Conservation (phyloP, 2,888 invertebrate genomes). For the Drosophila mayaguana region DNA sequence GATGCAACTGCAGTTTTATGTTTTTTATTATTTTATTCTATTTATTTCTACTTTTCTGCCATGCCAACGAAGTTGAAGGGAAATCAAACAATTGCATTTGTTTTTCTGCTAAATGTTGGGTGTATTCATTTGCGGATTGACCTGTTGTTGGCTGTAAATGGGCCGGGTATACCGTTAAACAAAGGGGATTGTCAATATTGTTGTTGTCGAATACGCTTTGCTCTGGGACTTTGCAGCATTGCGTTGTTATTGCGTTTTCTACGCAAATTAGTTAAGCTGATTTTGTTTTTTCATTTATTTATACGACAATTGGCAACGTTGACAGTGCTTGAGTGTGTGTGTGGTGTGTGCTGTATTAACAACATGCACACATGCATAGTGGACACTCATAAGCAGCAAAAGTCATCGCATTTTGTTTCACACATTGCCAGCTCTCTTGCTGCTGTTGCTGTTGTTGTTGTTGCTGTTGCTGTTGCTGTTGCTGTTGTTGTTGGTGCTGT, state of each 20-base stretch:
- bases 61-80: constrained; percentile 8
- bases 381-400: constrained; percentile 18
- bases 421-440: constrained; percentile 38
- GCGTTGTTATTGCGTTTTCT: constrained; percentile 3
- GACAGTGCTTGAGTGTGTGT: constrained; percentile 6
- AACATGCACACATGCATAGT: constrained; percentile 14
- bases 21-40: neutral
- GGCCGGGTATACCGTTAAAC: neutral
- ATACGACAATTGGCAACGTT: constrained; percentile 39
- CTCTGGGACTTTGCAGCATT: constrained; percentile 15
- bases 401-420: constrained; percentile 52
- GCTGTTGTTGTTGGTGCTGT: constrained; percentile 18
- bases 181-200: neutral
- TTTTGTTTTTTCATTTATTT: constrained; percentile 43
- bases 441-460: constrained; percentile 20
- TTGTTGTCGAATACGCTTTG: constrained; percentile 13
- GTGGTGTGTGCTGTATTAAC: neutral
- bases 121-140: constrained; percentile 14
- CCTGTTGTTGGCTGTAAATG: constrained; percentile 11
- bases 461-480: constrained; percentile 25
- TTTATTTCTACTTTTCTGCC: neutral
- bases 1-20: constrained; percentile 1
- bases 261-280: constrained; percentile 58
- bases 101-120: neutral
- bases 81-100: constrained; percentile 11